phyloP scores from a whole-genome alignment of 2,113 vertebrate species.

The Leptocoma aspasia region DNA sequence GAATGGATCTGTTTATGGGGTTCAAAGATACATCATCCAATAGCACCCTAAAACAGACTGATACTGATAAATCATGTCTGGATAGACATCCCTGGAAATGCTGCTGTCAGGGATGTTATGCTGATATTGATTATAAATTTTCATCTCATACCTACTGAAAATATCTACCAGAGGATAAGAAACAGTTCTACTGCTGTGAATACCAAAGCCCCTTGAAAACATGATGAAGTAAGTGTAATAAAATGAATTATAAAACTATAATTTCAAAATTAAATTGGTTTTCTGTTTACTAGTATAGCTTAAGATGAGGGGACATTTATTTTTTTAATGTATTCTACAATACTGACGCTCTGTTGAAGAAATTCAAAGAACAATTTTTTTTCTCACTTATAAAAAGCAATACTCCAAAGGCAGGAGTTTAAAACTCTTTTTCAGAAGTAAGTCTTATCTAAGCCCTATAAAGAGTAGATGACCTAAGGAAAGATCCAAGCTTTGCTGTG shows the following conservation, averaged over 20 bases:
- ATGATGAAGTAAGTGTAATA: background rate
- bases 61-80: background rate
- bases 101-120: background rate
- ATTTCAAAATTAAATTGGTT: background rate
- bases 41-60: background rate
- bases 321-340: background rate
- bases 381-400: background rate
- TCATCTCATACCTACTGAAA: background rate
- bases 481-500: background rate
- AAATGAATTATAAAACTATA: background rate
- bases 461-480: background rate
- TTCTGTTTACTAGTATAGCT: background rate
- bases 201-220: background rate
- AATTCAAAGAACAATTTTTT: background rate
- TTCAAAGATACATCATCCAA: background rate
- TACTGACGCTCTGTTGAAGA: background rate
- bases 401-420: background rate
- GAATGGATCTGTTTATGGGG: background rate
- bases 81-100: background rate
- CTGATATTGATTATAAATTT: background rate
- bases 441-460: background rate
- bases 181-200: background rate
- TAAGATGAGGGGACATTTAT: background rate
- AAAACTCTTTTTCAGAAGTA: background rate
- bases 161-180: background rate